Evolutionary conservation across 2,113 vertebrate genomes (phyloP), one percentile per base, ranked within the genome.

Genomic region (Piaya cayana): DNA sequence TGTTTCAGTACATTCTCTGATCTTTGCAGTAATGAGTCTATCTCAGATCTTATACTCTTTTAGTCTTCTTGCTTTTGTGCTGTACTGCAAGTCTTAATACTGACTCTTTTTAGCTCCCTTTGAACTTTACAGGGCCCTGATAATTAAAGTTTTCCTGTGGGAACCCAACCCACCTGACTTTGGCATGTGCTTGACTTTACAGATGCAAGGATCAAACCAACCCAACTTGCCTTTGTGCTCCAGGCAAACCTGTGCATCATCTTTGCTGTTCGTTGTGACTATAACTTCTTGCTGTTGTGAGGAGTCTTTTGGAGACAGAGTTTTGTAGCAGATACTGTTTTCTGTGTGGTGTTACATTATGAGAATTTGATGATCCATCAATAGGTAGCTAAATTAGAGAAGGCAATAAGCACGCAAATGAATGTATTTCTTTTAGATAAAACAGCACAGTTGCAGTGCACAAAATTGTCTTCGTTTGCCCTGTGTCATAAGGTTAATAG

Each of bases 171-270:
- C 11, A n/a, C 39, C 39, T 39, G 11, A 25, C 77, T 53, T 94
- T 82, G 91, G 45, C 89, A 79, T 72, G 81, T 92, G 86, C 91
- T 93, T 95, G 37, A 91, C 91, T 80, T 77, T 42, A 85, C 22
- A 77, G 75, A 29, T 69, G 30, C 4, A 42, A n/a, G 15, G 27
- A 22, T 37, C 14, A 67, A 19, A 55, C 2, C 47, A 23, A 14
- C 36, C 7, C 15, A 12, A 5, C 34, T 34, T 37, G 29, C 13
- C n/a, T 18, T 16, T 75, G 32, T 74, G 52, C 69, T 77, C 18
- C 53, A 67, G 15, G 47, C 27, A 17, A 27, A 26, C 15, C 22
- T 36, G 55, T 39, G 3, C 10, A 0, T 55, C 26, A 2, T 23
- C 72, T 59, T 49, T 79, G 47, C 3, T 53, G 8, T 22, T 85